Base-by-base conservation (phyloP, 2,888 invertebrate species). In the Cataglyphis cursor region DNA sequence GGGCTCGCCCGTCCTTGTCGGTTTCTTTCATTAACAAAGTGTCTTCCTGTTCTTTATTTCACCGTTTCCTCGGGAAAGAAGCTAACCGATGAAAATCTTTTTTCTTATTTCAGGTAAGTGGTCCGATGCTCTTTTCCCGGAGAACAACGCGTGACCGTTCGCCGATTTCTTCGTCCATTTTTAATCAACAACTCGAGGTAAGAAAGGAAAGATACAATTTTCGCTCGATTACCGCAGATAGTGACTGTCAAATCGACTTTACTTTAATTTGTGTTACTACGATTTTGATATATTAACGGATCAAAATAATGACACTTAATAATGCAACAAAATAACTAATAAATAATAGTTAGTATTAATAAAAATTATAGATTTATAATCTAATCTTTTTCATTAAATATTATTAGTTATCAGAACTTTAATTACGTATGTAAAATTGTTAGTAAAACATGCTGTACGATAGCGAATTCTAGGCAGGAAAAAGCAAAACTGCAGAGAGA, bases 21-120 rank as follows among this genome's bases (percentile, higher is more conserved):
- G 72, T 70, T 73, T 66, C 76, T 85, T 85, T 86, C 83, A 86
- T 81, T 83, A 85, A 86, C 75, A 61, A 80, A 86, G 73, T 78
- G 76, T 72, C 74, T 75, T 86, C 72, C 51, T 61, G 51, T 57
- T 64, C 82, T 81, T 82, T 83, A 44, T 66, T 78, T 61, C 38
- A 35, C 65, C 80, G 38, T 64, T 62, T 73, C 68, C 38, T 82
- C 35, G 31, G 51, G 28, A 62, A 76, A 59, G 28, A 54, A 78
- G 57, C 75, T 81, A 76, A 81, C 81, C 59, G 81, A 82, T 66
- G 59, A 80, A 80, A 80, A 80, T 80, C 65, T 81, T 48, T 83
- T 44, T 38, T 68, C 59, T 44, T 62, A 64, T 84, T 84, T 24
- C 81, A 84, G 85, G 85, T 85, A 85, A 84, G 84, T 57, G 64